Percentiles rank a stretch among this genome's conserved stretches.
These are phyloP conservation scores for Neodon shergylaensis DNA, from an alignment of 2,113 vertebrate species.

Conservation along the genomic window DNA sequence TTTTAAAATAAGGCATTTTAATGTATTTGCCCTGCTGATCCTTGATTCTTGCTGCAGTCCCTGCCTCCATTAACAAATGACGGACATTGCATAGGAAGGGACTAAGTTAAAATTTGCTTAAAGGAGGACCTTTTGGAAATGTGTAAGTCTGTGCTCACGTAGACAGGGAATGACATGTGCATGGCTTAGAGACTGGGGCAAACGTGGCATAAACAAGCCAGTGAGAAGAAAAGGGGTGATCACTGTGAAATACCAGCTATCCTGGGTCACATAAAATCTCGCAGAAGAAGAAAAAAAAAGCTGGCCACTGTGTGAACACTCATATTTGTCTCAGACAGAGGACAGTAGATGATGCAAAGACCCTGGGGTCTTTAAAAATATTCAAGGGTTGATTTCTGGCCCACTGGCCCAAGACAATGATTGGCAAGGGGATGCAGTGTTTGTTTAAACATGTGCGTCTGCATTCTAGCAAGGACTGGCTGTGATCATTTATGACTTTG, in stretches of 20 bases:
- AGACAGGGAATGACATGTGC: too few relatives aligned
- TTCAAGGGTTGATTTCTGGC: background rate
- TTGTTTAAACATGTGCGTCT: slow-evolving; percentile 58
- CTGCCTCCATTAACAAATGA: background rate
- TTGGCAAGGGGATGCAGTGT: background rate
- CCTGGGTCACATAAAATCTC: background rate
- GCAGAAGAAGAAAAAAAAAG: background rate
- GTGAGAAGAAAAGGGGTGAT: background rate
- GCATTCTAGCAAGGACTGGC: background rate
- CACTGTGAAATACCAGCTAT: too few relatives aligned
- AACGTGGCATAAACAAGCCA: background rate
- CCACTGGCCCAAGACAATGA: background rate
- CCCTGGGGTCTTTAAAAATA: background rate
- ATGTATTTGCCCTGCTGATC: background rate
- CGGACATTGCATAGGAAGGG: background rate
- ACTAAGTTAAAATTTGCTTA: background rate
- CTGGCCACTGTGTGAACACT: background rate
- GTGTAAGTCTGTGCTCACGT: background rate
- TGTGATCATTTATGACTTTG: slow-evolving; percentile 29
- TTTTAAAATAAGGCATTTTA: background rate
- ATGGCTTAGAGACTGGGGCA: background rate
- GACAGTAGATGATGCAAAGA: background rate
- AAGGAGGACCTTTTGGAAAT: background rate
- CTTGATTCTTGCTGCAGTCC: background rate
- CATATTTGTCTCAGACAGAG: background rate